Evolutionary conservation across 2,888 invertebrate genomes (phyloP), one percentile per base, ranked within the genome.

Genomic region (Syrphus vitripennis): DNA sequence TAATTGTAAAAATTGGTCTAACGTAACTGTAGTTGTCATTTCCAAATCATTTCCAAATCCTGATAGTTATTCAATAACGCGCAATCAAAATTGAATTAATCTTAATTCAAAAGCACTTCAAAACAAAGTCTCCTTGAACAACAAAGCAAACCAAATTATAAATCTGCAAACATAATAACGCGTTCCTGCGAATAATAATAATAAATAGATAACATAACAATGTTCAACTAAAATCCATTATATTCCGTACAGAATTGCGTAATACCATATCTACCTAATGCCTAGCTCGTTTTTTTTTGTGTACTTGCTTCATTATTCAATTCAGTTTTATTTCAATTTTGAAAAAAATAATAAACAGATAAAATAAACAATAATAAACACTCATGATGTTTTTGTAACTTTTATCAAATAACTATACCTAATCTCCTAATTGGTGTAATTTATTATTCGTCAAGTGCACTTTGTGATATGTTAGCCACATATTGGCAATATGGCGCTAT

Each of bases 391-490:
- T 21, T 48, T 29, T 65, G 29, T 48, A 65, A 31, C 45, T 48
- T n/a, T n/a, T n/a, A 65, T 29, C 65, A 65, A 48, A 50, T 10
- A 0, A 34, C n/a, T n/a, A n/a, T n/a, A n/a, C n/a, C n/a, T 34
- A 50, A 50, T 67, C 67, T 50, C 48, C 37, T 71, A 67, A 84
- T 71, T 84, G 79, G 31, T 42, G 82, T 50, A 63, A 83, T 83
- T 74, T 61, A 67, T 34, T 74, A 40, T 76, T 76, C 61, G 67
- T 80, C 81, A 84, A 81, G 76, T 81, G 72, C 42, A 67, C 61
- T 76, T 84, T 67, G 65, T 75, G 70, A 40, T 48, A 16, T 65
- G 29, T 19, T 9, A 34, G 9, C 21, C 31, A 14, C 40, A 57
- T n/a, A 21, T 55, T 75, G 29, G 61, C 55, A 69, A 48, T 31